Evolutionary conservation across 2,888 invertebrate species (phyloP).

Genomic region (Caenorhabditis becei): DNA sequence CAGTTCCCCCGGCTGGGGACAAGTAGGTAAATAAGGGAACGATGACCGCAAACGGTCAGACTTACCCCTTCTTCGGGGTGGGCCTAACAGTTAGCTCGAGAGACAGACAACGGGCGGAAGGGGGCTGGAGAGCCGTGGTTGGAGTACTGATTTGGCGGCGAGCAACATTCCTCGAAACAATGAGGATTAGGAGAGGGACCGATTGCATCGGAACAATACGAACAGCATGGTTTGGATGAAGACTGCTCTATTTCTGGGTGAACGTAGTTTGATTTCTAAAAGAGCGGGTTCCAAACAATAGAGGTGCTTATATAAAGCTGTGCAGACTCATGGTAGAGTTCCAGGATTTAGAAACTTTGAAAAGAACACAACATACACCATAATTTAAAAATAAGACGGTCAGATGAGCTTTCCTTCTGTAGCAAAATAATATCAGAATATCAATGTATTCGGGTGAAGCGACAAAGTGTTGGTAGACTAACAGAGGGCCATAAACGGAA

Average conservation of each 20-base stretch:
- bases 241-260: conserved; percentile 12
- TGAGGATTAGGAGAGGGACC: conserved; percentile 6
- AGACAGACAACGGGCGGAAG: conserved; percentile 12
- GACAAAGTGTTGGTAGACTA: neutral
- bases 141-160: conserved; percentile 15
- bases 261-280: neutral
- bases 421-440: too few relatives aligned
- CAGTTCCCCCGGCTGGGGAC: conserved; percentile 9
- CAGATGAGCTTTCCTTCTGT: too few relatives aligned
- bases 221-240: conserved; percentile 4
- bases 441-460: neutral
- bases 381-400: too few relatives aligned
- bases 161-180: conserved; percentile 15
- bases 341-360: too few relatives aligned
- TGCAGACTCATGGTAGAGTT: too few relatives aligned
- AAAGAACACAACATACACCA: too few relatives aligned
- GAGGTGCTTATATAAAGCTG: too few relatives aligned
- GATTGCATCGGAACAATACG: conserved; percentile 2
- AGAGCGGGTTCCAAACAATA: too few relatives aligned
- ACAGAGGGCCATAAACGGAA: conserved; percentile 1
- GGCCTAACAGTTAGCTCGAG: conserved; percentile 24
- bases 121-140: conserved; percentile 6
- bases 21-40: conserved; percentile 33
- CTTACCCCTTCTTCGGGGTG: conserved; percentile 14
- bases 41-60: conserved; percentile 27